Percentiles rank a stretch among this genome's conserved stretches.
These are phyloP conservation scores for Agrotis puta DNA, from an alignment of 2,888 invertebrate genomes.

Conservation along the genomic window DNA sequence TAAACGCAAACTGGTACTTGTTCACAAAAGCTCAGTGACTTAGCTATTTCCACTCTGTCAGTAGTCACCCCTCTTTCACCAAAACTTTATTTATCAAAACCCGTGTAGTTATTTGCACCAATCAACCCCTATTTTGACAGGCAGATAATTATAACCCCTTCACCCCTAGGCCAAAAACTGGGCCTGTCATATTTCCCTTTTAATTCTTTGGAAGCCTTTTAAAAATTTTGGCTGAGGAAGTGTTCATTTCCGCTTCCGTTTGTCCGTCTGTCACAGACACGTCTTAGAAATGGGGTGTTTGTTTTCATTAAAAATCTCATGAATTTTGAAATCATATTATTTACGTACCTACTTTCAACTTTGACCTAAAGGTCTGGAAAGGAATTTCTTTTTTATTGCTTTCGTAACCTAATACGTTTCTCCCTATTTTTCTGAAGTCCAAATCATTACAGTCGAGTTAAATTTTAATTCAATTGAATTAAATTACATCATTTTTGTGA, in stretches of 20 bases:
- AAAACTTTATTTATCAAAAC: slow-evolving; percentile 46
- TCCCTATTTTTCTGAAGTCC: slow-evolving; percentile 26
- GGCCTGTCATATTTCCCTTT: slow-evolving; percentile 56
- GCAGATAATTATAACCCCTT: slow-evolving; percentile 64
- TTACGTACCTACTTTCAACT: background rate
- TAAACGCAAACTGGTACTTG: slow-evolving; percentile 9
- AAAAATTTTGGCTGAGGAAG: slow-evolving; percentile 62
- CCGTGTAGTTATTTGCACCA: slow-evolving; percentile 55
- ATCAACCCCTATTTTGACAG: slow-evolving; percentile 61
- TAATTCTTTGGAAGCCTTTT: slow-evolving; percentile 58
- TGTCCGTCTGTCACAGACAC: slow-evolving; percentile 60
- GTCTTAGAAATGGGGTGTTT: slow-evolving; percentile 43
- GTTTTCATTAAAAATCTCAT: slow-evolving; percentile 48
- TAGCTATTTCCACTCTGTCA: slow-evolving; percentile 18
- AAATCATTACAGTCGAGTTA: slow-evolving; percentile 41
- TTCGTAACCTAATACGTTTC: background rate
- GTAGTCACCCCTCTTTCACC: slow-evolving; percentile 9
- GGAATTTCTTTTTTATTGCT: background rate
- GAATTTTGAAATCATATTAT: slow-evolving; percentile 21
- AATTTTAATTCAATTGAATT: slow-evolving; percentile 66
- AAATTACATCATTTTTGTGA: slow-evolving; percentile 61
- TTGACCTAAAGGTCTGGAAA: background rate
- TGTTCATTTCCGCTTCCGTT: slow-evolving; percentile 64
- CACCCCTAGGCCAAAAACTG: slow-evolving; percentile 59
- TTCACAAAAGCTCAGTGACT: slow-evolving; percentile 17